These are phyloP conservation scores for Thripadectes ignobilis DNA, from an alignment of 2,797 vertebrate genomes.

Conservation along the genomic window DNA sequence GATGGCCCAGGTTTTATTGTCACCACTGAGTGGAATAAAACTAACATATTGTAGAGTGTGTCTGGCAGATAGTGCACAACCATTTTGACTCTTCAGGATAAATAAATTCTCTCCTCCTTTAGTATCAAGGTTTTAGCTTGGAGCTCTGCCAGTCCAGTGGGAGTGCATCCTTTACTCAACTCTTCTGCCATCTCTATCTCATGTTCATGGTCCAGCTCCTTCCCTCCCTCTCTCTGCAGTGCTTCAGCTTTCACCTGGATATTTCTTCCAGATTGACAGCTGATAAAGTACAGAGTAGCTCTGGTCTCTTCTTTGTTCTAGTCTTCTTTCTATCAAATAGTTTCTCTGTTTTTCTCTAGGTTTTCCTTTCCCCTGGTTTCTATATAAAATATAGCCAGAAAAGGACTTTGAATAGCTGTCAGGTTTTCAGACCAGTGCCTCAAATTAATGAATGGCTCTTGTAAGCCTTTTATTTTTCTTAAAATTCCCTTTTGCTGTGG, in stretches of 20 bases:
- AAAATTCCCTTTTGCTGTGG: background rate
- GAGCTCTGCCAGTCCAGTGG: background rate
- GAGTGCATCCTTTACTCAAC: rapidly evolving
- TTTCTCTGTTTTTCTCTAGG: background rate
- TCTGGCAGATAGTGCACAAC: background rate
- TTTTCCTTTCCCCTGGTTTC: background rate
- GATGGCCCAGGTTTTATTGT: background rate
- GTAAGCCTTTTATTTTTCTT: background rate
- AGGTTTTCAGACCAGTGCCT: background rate
- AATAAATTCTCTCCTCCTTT: background rate
- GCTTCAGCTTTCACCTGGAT: background rate
- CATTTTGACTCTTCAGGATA: background rate
- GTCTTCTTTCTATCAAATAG: background rate
- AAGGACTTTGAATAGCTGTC: background rate
- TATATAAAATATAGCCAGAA: background rate
- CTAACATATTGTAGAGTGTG: background rate
- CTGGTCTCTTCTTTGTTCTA: background rate
- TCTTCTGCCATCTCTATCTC: background rate
- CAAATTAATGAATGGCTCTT: background rate
- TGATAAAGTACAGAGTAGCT: background rate
- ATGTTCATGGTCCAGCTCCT: background rate
- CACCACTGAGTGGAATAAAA: rapidly evolving
- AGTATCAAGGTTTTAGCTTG: background rate
- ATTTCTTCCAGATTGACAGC: background rate
- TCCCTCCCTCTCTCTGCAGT: background rate